Base-by-base conservation (phyloP, 1,140 invertebrate genomes). In the Rhagoletis zephyria region DNA sequence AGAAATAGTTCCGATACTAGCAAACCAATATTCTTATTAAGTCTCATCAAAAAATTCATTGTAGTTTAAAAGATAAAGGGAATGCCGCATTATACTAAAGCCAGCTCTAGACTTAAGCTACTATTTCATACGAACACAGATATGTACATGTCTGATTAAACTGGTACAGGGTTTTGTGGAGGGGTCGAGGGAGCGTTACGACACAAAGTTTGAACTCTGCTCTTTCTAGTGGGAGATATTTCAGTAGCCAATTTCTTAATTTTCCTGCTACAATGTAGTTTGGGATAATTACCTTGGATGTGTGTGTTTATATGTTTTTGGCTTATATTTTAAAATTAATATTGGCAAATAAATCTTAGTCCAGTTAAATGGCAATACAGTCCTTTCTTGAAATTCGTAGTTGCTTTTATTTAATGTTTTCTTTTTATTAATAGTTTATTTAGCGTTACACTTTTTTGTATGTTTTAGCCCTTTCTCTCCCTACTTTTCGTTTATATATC, bases 391-490 rank as follows among this genome's bases (percentile, higher is more conserved):
- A 56, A 77, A n/a, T 6, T 77, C 16, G 74, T 77, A 51, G 45
- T 77, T 51, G 12, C n/a, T 77, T 48, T 7, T 12, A 16, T 19
- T 77, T 51, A 19, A 6, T 56, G 48, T 77, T 51, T 42, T 16
- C 7, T 51, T 77, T 7, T 40, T 51, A 77, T 77, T 74, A 30
- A 56, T 56, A 56, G 51, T 77, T 77, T 51, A 48, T 51, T 45
- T 70, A 12, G 16, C 40, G 67, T 40, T 70, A 10, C 67, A 48
- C 67, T 77, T 7, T 77, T 51, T 2, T 19, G 67, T 70, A 67
- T 67, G 64, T 77, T 77, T 77, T 77, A n/a, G n/a, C 74, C 51
- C 74, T 77, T 77, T 56, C 74, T 56, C 74, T 77, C 19, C 19
- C 45, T 70, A 14, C 1, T 4, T 77, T 77, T 51, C 74, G 45